phyloP scores from a whole-genome alignment of 53 echinoderm and acorn worm genomes.

The Apostichopus leukothele region DNA sequence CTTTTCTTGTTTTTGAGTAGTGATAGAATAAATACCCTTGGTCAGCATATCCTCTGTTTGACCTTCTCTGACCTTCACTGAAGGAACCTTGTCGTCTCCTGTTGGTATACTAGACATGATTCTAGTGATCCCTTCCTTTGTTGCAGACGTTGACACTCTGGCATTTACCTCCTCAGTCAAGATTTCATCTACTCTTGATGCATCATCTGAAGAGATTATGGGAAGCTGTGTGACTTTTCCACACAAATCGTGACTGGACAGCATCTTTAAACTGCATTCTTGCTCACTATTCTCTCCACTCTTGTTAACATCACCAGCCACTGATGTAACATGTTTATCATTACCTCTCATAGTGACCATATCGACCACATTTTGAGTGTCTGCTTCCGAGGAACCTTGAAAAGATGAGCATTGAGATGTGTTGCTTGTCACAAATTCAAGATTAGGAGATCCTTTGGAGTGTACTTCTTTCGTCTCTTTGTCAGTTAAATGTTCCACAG shows the following conservation, averaged over 20 bases:
- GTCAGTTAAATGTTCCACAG: background rate
- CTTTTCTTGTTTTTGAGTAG: too few species aligned
- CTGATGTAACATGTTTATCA: background rate
- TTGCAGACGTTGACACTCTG: too few species aligned
- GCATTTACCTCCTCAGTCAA: background rate
- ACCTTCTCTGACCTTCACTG: too few species aligned
- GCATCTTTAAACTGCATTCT: background rate
- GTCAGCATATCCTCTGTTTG: too few species aligned
- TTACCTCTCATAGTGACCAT: background rate
- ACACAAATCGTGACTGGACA: background rate
- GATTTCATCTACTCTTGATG: constrained; percentile 1
- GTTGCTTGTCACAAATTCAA: background rate
- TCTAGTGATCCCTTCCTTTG: too few species aligned
- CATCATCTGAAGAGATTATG: background rate
- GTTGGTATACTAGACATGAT: background rate
- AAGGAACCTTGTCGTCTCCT: too few species aligned
- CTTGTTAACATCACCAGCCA: background rate
- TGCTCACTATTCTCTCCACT: background rate
- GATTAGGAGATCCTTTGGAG: background rate
- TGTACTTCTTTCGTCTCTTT: background rate
- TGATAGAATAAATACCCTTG: too few species aligned
- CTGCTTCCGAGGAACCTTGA: background rate
- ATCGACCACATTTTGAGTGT: background rate
- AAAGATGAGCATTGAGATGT: background rate
- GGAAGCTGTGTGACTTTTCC: background rate